Conservation (phyloP, 2,113 vertebrate species). For the Bettongia penicillata region DNA sequence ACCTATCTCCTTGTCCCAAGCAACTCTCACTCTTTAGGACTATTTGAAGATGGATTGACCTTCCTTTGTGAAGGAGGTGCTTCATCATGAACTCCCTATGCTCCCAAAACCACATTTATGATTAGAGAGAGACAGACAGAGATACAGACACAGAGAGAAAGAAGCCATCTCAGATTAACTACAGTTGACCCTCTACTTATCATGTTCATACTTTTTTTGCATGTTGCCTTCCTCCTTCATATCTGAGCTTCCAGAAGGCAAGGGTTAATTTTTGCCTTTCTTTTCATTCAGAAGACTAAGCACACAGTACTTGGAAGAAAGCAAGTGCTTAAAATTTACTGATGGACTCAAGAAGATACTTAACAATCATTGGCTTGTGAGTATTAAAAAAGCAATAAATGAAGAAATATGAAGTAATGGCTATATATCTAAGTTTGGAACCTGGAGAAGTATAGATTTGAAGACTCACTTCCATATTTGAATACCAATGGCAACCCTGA, state of each 20-base stretch:
- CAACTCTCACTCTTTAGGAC: too few relatives aligned
- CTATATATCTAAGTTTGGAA: background rate
- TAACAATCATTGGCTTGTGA: background rate
- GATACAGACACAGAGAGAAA: too few relatives aligned
- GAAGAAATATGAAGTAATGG: background rate
- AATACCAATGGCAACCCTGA: background rate
- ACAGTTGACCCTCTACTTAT: too few relatives aligned
- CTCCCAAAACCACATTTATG: too few relatives aligned
- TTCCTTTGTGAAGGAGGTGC: too few relatives aligned
- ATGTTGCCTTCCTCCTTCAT: background rate
- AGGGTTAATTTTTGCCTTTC: background rate
- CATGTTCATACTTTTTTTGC: background rate
- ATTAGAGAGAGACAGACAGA: too few relatives aligned
- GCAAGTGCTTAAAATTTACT: background rate
- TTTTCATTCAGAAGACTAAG: background rate
- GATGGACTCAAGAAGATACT: background rate
- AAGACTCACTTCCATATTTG: background rate
- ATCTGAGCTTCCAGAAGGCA: background rate
- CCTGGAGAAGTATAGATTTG: background rate
- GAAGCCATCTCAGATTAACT: too few relatives aligned
- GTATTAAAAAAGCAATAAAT: background rate
- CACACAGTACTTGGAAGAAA: background rate
- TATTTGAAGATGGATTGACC: too few relatives aligned
- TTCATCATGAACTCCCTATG: too few relatives aligned
- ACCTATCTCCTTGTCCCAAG: too few relatives aligned